Evolutionary conservation across 2,113 vertebrate genomes (phyloP).

Genomic region (Myotis lucifugus): DNA sequence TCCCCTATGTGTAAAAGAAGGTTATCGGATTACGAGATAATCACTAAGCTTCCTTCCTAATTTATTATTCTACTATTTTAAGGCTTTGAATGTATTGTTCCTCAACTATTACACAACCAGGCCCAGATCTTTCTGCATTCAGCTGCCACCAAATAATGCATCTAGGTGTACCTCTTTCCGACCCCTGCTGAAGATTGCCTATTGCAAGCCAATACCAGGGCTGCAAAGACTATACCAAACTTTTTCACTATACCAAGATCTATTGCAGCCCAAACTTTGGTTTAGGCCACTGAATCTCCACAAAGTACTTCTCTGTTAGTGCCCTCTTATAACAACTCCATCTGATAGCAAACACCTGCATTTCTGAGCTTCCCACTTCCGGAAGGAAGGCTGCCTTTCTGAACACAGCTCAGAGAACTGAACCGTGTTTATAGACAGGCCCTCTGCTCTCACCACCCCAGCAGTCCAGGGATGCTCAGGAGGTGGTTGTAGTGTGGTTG

Average conservation of each 20-base stretch:
- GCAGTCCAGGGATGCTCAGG: no score
- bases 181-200: neutral
- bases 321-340: neutral
- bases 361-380: neutral
- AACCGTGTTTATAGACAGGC: neutral
- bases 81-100: neutral
- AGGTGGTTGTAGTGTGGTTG: neutral
- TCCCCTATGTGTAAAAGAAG: neutral
- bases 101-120: neutral
- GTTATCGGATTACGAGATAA: neutral
- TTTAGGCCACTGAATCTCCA: neutral
- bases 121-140: neutral
- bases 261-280: neutral
- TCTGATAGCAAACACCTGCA: neutral
- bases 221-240: neutral
- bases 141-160: neutral
- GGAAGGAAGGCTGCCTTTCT: neutral
- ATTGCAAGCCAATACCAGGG: neutral
- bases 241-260: no score
- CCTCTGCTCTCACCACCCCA: neutral
- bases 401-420: neutral
- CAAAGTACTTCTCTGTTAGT: neutral
- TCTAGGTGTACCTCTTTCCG: neutral
- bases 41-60: neutral
- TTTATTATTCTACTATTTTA: constrained; percentile 32